Percentiles rank a stretch among this genome's conserved stretches.
Evolutionary conservation across 2,888 invertebrate genomes (phyloP).

Genomic region (Trimorus sp.): DNA sequence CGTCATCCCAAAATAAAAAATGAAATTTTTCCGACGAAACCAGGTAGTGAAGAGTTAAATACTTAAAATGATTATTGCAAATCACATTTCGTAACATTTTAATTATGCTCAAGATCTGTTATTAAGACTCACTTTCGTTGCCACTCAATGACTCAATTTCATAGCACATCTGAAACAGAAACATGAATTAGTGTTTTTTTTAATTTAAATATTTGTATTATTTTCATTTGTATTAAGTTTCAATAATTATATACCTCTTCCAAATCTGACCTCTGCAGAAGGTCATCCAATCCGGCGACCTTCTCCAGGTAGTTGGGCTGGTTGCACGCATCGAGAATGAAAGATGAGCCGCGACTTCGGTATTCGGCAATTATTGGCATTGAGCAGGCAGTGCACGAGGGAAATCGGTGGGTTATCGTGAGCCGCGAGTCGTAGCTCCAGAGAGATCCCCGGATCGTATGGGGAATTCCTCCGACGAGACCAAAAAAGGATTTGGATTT

Average conservation of each 20-base stretch:
- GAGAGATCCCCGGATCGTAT: conserved; percentile 96
- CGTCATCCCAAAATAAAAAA: too few relatives aligned
- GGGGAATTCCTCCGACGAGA: conserved; percentile 92
- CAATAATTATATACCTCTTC: conserved; percentile 74
- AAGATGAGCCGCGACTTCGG: conserved; percentile 81
- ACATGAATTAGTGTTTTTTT: background rate
- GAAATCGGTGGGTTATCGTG: conserved; percentile 93
- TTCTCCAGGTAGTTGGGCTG: conserved; percentile 85
- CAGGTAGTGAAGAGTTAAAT: too few relatives aligned
- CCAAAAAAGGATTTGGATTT: conserved; percentile 82
- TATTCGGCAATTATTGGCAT: conserved; percentile 79
- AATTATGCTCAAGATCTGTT: too few relatives aligned
- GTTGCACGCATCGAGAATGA: conserved; percentile 84
- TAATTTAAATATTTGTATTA: conserved; percentile 3
- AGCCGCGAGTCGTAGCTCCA: conserved; percentile 90
- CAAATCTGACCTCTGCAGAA: conserved; percentile 76
- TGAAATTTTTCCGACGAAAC: too few relatives aligned
- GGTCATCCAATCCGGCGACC: conserved; percentile 84
- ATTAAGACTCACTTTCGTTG: conserved; percentile 67
- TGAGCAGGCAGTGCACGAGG: conserved; percentile 97
- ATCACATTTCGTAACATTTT: too few relatives aligned
- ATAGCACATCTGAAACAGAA: conserved; percentile 76
- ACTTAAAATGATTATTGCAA: too few relatives aligned
- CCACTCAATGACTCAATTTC: conserved; percentile 75
- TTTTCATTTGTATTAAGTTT: too few relatives aligned